A percentile compares a stretch with the other conserved stretches of the same genome.
These are phyloP conservation scores for Thamnophis sirtalis DNA, from an alignment of 2,113 vertebrate genomes.

Conservation along the genomic window DNA sequence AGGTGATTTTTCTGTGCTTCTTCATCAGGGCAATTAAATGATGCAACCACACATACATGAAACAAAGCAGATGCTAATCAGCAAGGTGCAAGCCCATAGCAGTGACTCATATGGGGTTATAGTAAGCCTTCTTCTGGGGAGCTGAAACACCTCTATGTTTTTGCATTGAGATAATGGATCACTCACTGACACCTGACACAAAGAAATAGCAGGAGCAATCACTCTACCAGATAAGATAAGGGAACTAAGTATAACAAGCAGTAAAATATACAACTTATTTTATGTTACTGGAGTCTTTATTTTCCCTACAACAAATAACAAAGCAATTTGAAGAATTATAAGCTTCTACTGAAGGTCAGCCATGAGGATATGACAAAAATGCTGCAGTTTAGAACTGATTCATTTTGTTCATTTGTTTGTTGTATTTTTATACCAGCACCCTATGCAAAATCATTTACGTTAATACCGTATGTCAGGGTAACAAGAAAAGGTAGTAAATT, in stretches of 20 bases:
- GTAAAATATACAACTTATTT: not conserved
- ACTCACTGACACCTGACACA: not conserved
- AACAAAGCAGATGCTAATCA: not conserved
- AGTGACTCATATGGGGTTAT: not conserved
- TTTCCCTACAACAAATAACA: not conserved
- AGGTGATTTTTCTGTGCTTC: not conserved
- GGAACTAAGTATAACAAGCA: not conserved
- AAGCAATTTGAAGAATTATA: not conserved
- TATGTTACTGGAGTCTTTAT: not conserved
- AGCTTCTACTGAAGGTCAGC: not conserved
- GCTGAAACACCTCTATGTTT: not conserved
- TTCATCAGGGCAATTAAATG: not conserved
- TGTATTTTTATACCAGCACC: not conserved
- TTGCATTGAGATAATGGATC: not conserved
- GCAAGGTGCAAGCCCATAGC: not conserved
- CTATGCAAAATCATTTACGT: not conserved
- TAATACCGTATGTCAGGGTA: not conserved
- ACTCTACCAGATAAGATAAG: not conserved
- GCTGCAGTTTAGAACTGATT: not conserved
- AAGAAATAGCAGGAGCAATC: not conserved
- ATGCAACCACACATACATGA: not conserved
- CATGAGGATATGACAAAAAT: not conserved
- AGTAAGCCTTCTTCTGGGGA: not conserved
- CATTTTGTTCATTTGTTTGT: not conserved
- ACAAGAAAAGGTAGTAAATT: not conserved